Conservation (phyloP, 2,888 invertebrate species). For the Mythimna ferrago region DNA sequence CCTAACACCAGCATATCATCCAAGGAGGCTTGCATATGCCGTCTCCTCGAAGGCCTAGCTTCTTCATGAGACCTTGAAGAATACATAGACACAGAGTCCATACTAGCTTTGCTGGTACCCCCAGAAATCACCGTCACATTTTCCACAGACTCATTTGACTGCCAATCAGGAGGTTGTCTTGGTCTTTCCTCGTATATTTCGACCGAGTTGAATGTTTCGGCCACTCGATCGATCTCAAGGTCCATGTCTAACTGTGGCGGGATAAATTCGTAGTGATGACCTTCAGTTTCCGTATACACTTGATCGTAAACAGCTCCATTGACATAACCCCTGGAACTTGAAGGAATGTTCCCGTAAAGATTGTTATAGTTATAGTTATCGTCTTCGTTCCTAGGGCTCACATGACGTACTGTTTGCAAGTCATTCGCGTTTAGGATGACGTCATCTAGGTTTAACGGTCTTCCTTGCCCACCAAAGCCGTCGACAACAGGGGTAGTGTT, state of each 20-base stretch:
- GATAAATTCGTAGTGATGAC: conserved; percentile 83
- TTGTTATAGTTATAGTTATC: conserved; percentile 89
- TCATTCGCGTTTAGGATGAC: conserved; percentile 83
- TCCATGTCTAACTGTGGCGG: conserved; percentile 78
- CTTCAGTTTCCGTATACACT: conserved; percentile 86
- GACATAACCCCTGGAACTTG: conserved; percentile 73
- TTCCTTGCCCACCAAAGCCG: conserved; percentile 87
- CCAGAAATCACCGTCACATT: conserved; percentile 89
- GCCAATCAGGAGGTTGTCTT: conserved; percentile 75
- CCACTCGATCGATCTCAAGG: conserved; percentile 78
- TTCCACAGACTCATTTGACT: conserved; percentile 88
- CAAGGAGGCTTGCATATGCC: conserved; percentile 88
- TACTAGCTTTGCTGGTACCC: conserved; percentile 79
- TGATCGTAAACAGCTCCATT: conserved; percentile 85
- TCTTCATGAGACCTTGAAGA: conserved; percentile 91
- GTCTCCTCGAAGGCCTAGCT: conserved; percentile 76
- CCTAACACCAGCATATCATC: conserved; percentile 91
- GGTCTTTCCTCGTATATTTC: conserved; percentile 85
- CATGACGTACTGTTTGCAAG: conserved; percentile 76
- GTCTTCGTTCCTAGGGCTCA: conserved; percentile 80
- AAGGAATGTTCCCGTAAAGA: conserved; percentile 81
- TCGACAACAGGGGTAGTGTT: conserved; percentile 89
- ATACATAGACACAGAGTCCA: conserved; percentile 91
- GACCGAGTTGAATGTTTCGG: conserved; percentile 83
- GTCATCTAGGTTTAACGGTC: conserved; percentile 86